Evolutionary conservation across 2,888 invertebrate genomes (phyloP).

Genomic region (Eupithecia centaureata): DNA sequence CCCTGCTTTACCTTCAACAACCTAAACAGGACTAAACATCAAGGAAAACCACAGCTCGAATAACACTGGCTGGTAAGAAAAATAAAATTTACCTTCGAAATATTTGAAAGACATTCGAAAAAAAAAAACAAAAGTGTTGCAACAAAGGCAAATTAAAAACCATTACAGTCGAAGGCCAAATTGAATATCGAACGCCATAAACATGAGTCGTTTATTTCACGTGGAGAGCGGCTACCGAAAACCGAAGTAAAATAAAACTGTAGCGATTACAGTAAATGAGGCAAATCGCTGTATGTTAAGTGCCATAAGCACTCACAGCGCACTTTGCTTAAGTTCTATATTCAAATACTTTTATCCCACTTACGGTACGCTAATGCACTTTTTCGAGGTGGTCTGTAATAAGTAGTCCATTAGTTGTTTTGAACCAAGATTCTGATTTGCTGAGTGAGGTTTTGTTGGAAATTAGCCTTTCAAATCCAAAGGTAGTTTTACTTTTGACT

Average conservation of each 20-base stretch:
- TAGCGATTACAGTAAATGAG: conserved; percentile 72
- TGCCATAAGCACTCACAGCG: conserved; percentile 73
- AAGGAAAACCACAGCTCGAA: conserved; percentile 39
- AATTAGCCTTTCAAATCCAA: conserved; percentile 5
- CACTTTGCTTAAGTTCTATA: conserved; percentile 77
- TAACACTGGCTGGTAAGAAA: conserved; percentile 40
- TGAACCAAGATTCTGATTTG: conserved; percentile 59
- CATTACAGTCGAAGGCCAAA: conserved; percentile 52
- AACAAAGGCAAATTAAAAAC: conserved; percentile 54
- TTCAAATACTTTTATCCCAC: conserved; percentile 81
- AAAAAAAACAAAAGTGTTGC: conserved; percentile 39
- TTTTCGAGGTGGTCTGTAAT: conserved; percentile 78
- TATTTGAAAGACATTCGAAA: conserved; percentile 41
- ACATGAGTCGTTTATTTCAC: conserved; percentile 55
- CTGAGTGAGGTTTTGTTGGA: conserved; percentile 18
- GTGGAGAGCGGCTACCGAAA: conserved; percentile 53
- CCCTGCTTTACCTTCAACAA: conserved; percentile 36
- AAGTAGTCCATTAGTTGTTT: conserved; percentile 76
- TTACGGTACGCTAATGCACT: conserved; percentile 79
- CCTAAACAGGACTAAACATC: conserved; percentile 36
- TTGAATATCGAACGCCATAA: conserved; percentile 56
- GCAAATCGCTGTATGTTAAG: conserved; percentile 74
- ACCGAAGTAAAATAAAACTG: conserved; percentile 61
- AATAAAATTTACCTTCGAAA: conserved; percentile 43
- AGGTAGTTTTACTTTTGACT: background rate